phyloP scores from a whole-genome alignment of 2,888 invertebrate species.

The Cephus spinipes region DNA sequence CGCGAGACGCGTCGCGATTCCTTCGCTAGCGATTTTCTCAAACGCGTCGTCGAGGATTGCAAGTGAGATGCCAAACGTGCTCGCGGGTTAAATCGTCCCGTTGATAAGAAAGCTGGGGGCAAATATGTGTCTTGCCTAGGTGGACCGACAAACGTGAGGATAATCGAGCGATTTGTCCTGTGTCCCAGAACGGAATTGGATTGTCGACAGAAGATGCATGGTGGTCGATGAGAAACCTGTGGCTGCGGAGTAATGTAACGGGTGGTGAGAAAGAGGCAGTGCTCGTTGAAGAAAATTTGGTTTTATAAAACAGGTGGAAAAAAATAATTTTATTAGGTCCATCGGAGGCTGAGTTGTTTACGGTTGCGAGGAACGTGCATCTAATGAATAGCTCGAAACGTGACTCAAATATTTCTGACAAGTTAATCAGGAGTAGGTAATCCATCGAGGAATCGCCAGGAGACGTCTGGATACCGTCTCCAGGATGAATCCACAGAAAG shows the following conservation, averaged over 20 bases:
- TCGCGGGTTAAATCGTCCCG: neutral
- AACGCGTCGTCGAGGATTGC: neutral
- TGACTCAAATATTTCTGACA: conserved; percentile 63
- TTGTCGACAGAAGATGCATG: neutral
- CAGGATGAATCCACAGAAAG: conserved; percentile 56
- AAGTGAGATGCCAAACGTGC: neutral
- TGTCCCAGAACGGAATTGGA: neutral
- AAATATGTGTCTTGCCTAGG: neutral
- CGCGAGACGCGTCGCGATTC: neutral
- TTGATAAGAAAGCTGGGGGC: neutral
- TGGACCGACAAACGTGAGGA: neutral
- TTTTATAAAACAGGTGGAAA: neutral
- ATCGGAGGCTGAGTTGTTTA: neutral
- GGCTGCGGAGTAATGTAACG: neutral
- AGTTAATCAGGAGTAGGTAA: conserved; percentile 56
- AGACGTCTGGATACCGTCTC: conserved; percentile 22
- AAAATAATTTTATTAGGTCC: neutral
- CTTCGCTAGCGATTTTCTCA: neutral
- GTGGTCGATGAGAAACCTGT: neutral
- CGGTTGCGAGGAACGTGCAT: neutral
- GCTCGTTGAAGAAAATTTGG: neutral
- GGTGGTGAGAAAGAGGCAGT: neutral
- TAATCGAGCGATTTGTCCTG: neutral
- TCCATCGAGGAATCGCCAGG: conserved; percentile 40
- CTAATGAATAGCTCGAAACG: conserved; percentile 60